Percentiles rank a stretch among this genome's conserved stretches.
Evolutionary conservation across 2,888 invertebrate genomes (phyloP).

Genomic region (Bombylius major): DNA sequence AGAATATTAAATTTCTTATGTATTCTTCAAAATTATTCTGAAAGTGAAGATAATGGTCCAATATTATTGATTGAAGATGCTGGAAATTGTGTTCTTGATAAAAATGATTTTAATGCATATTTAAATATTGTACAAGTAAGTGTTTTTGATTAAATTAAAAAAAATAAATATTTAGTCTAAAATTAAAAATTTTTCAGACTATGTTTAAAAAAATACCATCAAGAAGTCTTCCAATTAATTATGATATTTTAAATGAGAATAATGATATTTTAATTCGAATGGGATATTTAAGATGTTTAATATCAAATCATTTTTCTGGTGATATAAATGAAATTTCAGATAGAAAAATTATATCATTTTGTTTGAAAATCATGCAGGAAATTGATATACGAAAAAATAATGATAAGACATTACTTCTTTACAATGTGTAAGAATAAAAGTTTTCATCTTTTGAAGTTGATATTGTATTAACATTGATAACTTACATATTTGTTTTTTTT

Average conservation of each 20-base stretch:
- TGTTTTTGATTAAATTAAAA: neutral
- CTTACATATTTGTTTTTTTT: neutral
- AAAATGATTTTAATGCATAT: constrained; percentile 21
- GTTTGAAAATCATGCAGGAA: constrained; percentile 28
- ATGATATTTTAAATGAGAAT: neutral
- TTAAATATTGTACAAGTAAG: constrained; percentile 26
- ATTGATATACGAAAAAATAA: constrained; percentile 24
- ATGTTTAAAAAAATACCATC: constrained; percentile 23
- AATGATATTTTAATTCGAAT: neutral
- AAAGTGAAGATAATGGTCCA: constrained; percentile 25
- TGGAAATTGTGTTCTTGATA: constrained; percentile 19
- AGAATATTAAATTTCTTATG: neutral
- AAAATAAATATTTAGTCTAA: too few species aligned
- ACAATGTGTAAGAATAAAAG: constrained; percentile 36
- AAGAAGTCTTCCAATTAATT: constrained; percentile 11
- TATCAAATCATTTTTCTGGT: constrained; percentile 27
- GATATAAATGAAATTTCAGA: constrained; percentile 27
- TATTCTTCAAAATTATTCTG: constrained; percentile 20
- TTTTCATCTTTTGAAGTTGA: too few species aligned
- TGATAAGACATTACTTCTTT: constrained; percentile 35
- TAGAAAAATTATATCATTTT: constrained; percentile 23
- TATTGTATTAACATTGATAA: too few species aligned
- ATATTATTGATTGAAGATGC: constrained; percentile 27
- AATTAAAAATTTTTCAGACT: constrained; percentile 16
- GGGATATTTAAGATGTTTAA: constrained; percentile 19